A percentile compares a stretch with the other conserved stretches of the same genome.
Evolutionary conservation across 2,888 invertebrate species (phyloP).

Genomic region (Megastigmus dorsalis): DNA sequence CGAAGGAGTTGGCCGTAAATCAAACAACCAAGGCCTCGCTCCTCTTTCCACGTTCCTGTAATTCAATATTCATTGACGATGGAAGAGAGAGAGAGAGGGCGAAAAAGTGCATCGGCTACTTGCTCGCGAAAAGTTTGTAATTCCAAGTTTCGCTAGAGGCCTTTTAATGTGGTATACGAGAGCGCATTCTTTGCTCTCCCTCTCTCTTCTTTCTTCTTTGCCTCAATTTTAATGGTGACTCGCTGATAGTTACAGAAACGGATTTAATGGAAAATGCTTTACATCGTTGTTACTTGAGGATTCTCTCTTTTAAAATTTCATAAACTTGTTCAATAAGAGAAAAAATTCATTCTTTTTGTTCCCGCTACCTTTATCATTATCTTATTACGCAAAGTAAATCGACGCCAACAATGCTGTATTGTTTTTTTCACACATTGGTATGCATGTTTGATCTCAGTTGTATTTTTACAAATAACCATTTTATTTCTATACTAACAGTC

Average conservation of each 20-base stretch:
- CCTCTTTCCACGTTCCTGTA: not conserved
- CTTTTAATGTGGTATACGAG: constrained; percentile 14
- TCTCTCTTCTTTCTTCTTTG: not conserved
- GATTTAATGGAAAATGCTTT: constrained; percentile 38
- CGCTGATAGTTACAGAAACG: constrained; percentile 20
- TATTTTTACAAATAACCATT: too few species aligned
- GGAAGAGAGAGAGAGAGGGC: not conserved
- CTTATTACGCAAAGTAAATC: too few species aligned
- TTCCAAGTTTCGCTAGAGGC: constrained; percentile 28
- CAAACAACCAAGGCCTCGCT: constrained; percentile 29
- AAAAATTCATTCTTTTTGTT: too few species aligned
- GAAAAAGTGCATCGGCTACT: constrained; percentile 33
- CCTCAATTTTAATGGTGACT: constrained; percentile 35
- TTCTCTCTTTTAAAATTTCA: constrained; percentile 24
- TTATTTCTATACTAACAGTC: too few species aligned
- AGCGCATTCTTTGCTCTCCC: constrained; percentile 8
- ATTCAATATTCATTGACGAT: constrained; percentile 44
- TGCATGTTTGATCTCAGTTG: too few species aligned
- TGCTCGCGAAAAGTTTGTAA: constrained; percentile 39
- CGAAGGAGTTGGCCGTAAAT: constrained; percentile 35
- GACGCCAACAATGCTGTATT: too few species aligned
- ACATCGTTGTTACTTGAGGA: constrained; percentile 4
- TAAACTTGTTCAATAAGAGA: constrained; percentile 8
- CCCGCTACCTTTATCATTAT: too few species aligned
- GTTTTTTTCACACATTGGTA: too few species aligned